Evolutionary conservation across 1,140 invertebrate species (phyloP).

Genomic region (Plodia interpunctella): DNA sequence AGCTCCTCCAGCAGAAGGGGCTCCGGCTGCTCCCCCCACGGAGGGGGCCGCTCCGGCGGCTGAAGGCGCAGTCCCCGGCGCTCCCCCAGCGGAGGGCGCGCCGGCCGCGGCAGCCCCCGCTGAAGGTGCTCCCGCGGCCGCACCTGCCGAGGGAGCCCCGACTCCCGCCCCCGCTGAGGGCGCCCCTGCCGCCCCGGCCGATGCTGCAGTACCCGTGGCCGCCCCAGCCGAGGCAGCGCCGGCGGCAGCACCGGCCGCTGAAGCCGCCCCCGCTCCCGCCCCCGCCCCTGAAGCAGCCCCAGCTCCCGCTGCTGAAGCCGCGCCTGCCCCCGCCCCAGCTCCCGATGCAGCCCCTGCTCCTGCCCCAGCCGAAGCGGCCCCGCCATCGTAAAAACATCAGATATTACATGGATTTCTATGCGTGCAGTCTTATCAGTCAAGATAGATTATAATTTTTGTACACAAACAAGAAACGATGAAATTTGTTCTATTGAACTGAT

Average conservation of each 20-base stretch:
- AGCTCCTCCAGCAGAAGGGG: slow-evolving; percentile 13
- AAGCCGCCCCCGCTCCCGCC: slow-evolving; percentile 22
- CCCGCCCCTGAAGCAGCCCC: slow-evolving; percentile 18
- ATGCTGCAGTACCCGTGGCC: slow-evolving; percentile 21
- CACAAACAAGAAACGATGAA: no score
- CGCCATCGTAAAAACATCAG: slow-evolving; percentile 28
- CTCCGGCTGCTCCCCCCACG: slow-evolving; percentile 23
- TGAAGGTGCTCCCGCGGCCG: slow-evolving; percentile 16
- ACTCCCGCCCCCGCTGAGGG: slow-evolving; percentile 18
- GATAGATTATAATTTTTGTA: not conserved
- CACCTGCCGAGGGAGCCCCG: no score
- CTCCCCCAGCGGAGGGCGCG: slow-evolving; percentile 22
- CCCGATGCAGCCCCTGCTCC: slow-evolving; percentile 23
- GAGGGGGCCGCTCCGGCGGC: slow-evolving; percentile 58
- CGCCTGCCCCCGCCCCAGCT: slow-evolving; percentile 18
- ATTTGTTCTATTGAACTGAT: no score
- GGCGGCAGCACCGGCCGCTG: slow-evolving; percentile 23
- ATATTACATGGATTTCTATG: not conserved
- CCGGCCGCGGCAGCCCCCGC: slow-evolving; percentile 31
- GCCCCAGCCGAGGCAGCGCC: slow-evolving; percentile 20
- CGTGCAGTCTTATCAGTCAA: not conserved
- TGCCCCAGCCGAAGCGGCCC: slow-evolving; percentile 31
- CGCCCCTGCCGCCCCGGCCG: slow-evolving; percentile 25
- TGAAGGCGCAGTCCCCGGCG: slow-evolving; percentile 25
- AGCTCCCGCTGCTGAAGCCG: slow-evolving; percentile 19